These are phyloP conservation scores for Dyspetes luteomarginatus DNA, from an alignment of 2,888 invertebrate species.

Conservation along the genomic window DNA sequence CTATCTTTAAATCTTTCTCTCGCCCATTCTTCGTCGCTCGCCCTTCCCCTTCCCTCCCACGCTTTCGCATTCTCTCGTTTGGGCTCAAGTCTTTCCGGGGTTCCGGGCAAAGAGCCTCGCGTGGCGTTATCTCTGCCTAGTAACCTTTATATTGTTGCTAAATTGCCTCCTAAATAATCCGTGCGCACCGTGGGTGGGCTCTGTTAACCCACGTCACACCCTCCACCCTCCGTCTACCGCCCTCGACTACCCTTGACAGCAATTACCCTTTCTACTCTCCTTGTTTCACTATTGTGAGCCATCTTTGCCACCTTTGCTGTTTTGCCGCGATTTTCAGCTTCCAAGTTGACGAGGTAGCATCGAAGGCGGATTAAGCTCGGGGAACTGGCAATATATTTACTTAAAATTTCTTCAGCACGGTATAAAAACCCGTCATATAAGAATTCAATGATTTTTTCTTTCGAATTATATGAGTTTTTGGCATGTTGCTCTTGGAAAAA, in stretches of 20 bases:
- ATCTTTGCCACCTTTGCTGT: conserved; percentile 23
- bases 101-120: conserved; percentile 29
- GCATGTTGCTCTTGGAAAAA: no score
- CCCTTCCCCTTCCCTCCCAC: not conserved
- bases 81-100: conserved; percentile 17
- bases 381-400: no score
- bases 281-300: not conserved
- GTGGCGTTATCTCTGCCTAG: no score
- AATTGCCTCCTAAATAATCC: conserved; percentile 71
- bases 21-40: not conserved
- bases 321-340: conserved; percentile 45
- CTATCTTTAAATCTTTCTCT: conserved; percentile 53
- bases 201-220: conserved; percentile 35
- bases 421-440: no score
- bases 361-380: no score
- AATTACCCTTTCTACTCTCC: not conserved
- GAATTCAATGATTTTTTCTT: no score
- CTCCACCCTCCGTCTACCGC: conserved; percentile 19
- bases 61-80: conserved; percentile 17
- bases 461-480: no score
- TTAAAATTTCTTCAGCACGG: no score
- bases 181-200: conserved; percentile 28
- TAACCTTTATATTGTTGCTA: conserved; percentile 66
- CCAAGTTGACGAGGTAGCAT: no score
- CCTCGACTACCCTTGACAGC: conserved; percentile 35